These are phyloP conservation scores for Anarrhichthys ocellatus DNA, from an alignment of 2,113 vertebrate species.

Conservation along the genomic window DNA sequence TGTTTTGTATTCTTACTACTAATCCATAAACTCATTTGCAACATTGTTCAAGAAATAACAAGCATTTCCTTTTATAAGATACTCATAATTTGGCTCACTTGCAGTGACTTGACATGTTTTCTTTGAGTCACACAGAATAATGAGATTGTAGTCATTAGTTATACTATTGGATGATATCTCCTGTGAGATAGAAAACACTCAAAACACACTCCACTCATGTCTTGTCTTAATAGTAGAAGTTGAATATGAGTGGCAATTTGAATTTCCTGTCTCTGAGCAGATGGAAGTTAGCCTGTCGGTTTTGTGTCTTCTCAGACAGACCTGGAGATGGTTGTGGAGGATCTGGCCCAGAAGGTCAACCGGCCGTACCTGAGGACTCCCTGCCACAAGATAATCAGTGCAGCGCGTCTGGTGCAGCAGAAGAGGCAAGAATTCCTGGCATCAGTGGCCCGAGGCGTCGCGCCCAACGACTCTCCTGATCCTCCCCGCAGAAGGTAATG, in stretches of 20 bases:
- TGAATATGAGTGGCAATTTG: background rate
- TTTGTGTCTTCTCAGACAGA: conserved; percentile 87
- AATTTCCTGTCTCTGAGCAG: background rate
- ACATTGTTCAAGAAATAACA: background rate
- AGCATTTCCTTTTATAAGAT: background rate
- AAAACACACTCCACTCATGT: conserved; percentile 1
- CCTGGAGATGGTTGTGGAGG: conserved; percentile 98
- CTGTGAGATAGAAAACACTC: background rate
- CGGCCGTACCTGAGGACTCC: conserved; percentile 98
- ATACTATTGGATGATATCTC: background rate
- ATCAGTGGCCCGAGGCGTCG: conserved; percentile 95
- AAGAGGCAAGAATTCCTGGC: conserved; percentile 98
- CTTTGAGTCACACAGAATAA: background rate
- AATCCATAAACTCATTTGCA: background rate
- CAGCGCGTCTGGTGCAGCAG: conserved; percentile 96
- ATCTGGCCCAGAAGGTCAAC: conserved; percentile 99
- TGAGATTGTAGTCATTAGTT: background rate
- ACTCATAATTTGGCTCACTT: background rate
- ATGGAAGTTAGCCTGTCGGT: background rate
- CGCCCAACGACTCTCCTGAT: conserved; percentile 97
- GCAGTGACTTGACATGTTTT: background rate
- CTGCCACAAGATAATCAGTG: conserved; percentile 97
- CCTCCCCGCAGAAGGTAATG: conserved; percentile 92
- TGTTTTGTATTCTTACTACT: background rate
- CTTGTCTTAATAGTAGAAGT: background rate